A percentile compares a stretch with the other conserved stretches of the same genome.
These are phyloP conservation scores for Cantharis flavilabris DNA, from an alignment of 2,888 invertebrate species.

Conservation along the genomic window DNA sequence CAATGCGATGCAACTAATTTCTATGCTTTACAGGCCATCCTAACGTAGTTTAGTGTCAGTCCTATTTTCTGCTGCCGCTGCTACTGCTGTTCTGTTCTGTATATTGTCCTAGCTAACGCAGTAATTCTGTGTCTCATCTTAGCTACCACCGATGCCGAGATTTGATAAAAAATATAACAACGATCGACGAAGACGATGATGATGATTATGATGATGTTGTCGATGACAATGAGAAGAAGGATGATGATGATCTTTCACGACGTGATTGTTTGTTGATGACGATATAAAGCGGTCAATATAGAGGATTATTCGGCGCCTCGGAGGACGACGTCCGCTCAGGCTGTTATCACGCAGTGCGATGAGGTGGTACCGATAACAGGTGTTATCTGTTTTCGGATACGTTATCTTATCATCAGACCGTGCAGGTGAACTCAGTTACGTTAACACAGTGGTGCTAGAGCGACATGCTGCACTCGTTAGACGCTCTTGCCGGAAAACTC, in stretches of 20 bases:
- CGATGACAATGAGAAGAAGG: background rate
- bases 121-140: constrained; percentile 17
- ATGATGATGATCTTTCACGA: background rate
- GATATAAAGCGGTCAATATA: constrained; percentile 10
- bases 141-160: constrained; percentile 24
- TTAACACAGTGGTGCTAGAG: constrained; percentile 24
- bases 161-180: constrained; percentile 3
- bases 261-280: constrained; percentile 16
- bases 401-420: constrained; percentile 28
- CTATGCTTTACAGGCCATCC: constrained; percentile 39
- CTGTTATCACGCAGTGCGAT: constrained; percentile 21
- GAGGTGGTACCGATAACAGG: constrained; percentile 34
- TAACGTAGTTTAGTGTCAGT: constrained; percentile 35
- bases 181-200: constrained; percentile 1
- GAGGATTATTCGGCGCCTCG: constrained; percentile 17
- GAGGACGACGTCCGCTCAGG: constrained; percentile 14
- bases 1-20: constrained; percentile 34
- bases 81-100: constrained; percentile 33
- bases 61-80: constrained; percentile 32
- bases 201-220: background rate
- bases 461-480: constrained; percentile 82
- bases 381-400: constrained; percentile 26
- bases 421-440: constrained; percentile 31
- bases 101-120: constrained; percentile 34
- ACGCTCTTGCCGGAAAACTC: constrained; percentile 87